phyloP scores from a whole-genome alignment of 2,113 vertebrate genomes.

The Taxidea taxus region DNA sequence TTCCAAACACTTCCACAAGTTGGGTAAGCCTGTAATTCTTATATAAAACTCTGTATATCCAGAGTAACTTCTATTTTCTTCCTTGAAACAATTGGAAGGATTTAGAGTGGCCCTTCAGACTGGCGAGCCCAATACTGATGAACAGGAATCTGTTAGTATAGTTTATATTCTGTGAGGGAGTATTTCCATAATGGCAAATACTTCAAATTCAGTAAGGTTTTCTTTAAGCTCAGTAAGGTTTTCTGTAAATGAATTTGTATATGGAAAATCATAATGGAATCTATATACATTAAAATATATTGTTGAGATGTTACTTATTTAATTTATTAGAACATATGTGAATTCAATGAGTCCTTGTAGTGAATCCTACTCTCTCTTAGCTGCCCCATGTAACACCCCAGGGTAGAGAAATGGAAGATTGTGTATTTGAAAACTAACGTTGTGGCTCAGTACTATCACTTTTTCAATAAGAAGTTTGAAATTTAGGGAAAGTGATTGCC shows the following conservation, averaged over 20 bases:
- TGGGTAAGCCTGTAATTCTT: neutral
- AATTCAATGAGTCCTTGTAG: neutral
- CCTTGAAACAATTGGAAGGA: neutral
- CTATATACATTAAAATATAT: neutral
- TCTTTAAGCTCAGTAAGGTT: neutral
- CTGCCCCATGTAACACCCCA: neutral
- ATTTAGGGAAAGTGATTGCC: neutral
- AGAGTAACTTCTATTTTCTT: neutral
- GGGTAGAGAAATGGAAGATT: neutral
- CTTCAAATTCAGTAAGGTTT: neutral
- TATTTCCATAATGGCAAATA: neutral
- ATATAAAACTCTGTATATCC: neutral
- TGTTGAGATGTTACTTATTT: neutral
- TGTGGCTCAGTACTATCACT: neutral
- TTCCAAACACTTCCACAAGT: neutral
- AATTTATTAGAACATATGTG: neutral
- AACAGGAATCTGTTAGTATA: neutral
- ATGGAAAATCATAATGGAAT: neutral
- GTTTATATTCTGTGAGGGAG: neutral
- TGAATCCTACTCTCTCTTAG: neutral
- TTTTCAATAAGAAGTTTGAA: neutral
- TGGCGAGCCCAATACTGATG: neutral
- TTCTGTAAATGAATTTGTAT: neutral
- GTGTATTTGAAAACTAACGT: neutral
- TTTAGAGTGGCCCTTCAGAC: neutral